phyloP scores from a whole-genome alignment of 2,113 vertebrate species.

The Pongo abelii region DNA sequence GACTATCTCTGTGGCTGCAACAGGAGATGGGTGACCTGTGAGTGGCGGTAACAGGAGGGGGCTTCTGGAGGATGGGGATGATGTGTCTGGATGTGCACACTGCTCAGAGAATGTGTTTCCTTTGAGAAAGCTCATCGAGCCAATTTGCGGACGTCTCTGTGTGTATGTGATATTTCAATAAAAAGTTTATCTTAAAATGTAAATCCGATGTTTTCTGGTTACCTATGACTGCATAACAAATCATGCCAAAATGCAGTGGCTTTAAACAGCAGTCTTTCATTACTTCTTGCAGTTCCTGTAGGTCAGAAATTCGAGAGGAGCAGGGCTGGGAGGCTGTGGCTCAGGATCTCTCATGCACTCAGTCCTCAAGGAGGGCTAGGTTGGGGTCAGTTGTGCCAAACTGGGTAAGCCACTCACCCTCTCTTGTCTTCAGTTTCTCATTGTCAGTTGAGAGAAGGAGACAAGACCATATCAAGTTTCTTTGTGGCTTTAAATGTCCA shows the following conservation, averaged over 20 bases:
- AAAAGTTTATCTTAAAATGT: not conserved
- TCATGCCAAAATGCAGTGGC: not conserved
- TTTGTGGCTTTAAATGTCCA: not conserved
- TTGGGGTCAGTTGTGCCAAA: not conserved
- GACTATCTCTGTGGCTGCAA: rapidly evolving
- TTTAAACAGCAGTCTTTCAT: not conserved
- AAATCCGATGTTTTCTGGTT: not conserved
- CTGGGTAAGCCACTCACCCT: not conserved
- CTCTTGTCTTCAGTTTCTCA: not conserved
- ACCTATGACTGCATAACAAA: not conserved
- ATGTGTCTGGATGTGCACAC: rapidly evolving
- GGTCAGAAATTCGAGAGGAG: not conserved
- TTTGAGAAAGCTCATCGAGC: not conserved
- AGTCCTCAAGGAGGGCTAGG: not conserved
- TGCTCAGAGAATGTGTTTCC: not conserved
- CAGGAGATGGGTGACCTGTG: not conserved
- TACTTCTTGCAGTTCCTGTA: not conserved
- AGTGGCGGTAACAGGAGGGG: rapidly evolving
- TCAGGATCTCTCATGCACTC: rapidly evolving
- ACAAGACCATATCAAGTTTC: not conserved
- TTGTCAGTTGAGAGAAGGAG: not conserved
- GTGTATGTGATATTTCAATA: not conserved
- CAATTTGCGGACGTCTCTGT: not conserved
- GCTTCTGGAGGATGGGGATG: not conserved
- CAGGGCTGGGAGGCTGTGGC: not conserved